phyloP scores from a whole-genome alignment of 2,797 vertebrate genomes.

The Balearica regulorum region DNA sequence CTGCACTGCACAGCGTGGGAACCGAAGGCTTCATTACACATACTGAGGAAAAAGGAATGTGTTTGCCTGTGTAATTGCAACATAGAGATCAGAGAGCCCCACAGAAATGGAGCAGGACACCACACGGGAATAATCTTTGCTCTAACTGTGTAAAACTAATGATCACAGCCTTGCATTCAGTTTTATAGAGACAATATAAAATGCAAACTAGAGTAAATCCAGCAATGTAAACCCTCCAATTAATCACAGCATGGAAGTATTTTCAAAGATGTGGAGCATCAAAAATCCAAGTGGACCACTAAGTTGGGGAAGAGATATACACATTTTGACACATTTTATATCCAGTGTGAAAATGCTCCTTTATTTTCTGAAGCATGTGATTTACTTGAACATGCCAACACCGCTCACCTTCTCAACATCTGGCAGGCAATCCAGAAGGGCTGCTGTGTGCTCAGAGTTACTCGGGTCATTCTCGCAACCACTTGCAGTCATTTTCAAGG shows the following conservation, averaged over 20 bases:
- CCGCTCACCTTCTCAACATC: conserved; percentile 89
- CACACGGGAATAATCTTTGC: neutral
- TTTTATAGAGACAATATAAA: neutral
- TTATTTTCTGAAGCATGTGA: neutral
- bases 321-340: neutral
- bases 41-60: neutral
- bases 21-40: neutral
- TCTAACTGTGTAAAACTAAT: neutral
- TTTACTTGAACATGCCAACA: neutral
- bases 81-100: neutral
- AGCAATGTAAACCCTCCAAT: neutral
- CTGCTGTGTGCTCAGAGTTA: conserved; percentile 83
- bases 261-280: neutral
- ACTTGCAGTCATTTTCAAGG: conserved; percentile 82
- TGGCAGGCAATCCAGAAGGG: conserved; percentile 87
- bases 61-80: neutral
- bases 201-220: neutral
- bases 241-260: neutral
- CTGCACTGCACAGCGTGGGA: neutral
- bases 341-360: neutral
- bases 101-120: neutral
- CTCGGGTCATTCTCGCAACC: conserved; percentile 87
- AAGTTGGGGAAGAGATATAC: neutral
- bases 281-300: neutral
- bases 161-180: neutral